Base-by-base conservation (phyloP, 2,888 invertebrate species). In the Drosophila yooni region DNA sequence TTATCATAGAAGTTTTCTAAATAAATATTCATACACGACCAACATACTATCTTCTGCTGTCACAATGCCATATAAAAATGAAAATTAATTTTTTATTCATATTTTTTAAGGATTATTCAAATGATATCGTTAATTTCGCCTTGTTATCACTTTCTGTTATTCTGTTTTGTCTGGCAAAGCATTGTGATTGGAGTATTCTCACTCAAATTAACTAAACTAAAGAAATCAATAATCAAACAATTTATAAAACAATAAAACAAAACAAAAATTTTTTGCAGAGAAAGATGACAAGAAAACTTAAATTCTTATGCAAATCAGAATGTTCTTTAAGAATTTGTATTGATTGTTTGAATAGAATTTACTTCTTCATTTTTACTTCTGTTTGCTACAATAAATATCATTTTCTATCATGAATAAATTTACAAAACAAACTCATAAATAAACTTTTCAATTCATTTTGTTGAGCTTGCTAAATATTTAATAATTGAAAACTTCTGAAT, bases 71-170 rank as follows among this genome's bases (percentile, higher is more conserved):
- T 43, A 15, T 10, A 51, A n/a, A 29, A n/a, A 51, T 2, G 18
- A 6, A 36, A 13, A 13, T n/a, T 54, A 2, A 15, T 0, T 25
- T 18, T 54, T 6, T 36, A 27, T 38, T 27, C 11, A 54, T 36
- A 54, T 38, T 38, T 38, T 18, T 36, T 38, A 1, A 1, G 7
- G 13, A 13, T 3, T 7, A 38, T 38, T 54, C n/a, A 36, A 36
- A 36, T 54, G 18, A 27, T 21, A 21, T 21, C 43, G 36, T 27
- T 3, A 11, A 27, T 36, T 18, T 60, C 31, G 50, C 46, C 29
- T 50, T 72, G 29, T 66, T 33, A 31, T 29, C 11, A 53, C 21
- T 52, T 61, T 64, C 18, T 33, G 38, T 56, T 57, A 57, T 61
- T 56, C 38, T 29, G 33, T 50, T 58, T 68, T 38, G 38, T 46